Percentiles rank a stretch among this genome's conserved stretches.
These are phyloP conservation scores for Argyrosomus regius DNA, from an alignment of 2,797 vertebrate species.

Conservation along the genomic window DNA sequence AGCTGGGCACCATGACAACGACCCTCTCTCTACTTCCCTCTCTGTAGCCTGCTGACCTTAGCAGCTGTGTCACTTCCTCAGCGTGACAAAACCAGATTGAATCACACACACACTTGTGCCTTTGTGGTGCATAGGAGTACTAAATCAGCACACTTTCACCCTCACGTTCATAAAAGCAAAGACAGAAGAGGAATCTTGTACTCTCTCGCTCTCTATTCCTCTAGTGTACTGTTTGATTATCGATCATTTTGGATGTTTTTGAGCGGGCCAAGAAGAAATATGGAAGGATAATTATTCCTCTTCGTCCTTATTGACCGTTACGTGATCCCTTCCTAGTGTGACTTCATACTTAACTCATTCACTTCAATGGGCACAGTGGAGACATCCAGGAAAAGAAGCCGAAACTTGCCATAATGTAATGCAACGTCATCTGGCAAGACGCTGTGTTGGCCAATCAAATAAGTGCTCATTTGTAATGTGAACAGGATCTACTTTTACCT, in stretches of 20 bases:
- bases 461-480: background rate
- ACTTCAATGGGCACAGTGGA: background rate
- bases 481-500: background rate
- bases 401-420: background rate
- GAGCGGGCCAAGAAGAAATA: background rate
- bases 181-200: background rate
- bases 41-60: slow-evolving; percentile 83
- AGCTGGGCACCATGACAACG: slow-evolving; percentile 76
- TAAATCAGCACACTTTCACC: slow-evolving; percentile 47
- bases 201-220: background rate
- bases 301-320: background rate
- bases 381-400: background rate
- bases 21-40: slow-evolving; percentile 70
- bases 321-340: background rate
- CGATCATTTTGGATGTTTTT: background rate
- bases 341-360: background rate
- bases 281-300: background rate
- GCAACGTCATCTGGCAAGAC: fast-evolving
- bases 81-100: slow-evolving; percentile 78
- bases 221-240: background rate
- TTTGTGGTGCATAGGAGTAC: slow-evolving; percentile 41
- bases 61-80: slow-evolving; percentile 88
- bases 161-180: slow-evolving; percentile 20
- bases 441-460: background rate
- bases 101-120: slow-evolving; percentile 52